A percentile compares a stretch with the other conserved stretches of the same genome.
These are phyloP conservation scores for Pomatostomus ruficeps DNA, from an alignment of 2,113 vertebrate species.

Conservation along the genomic window DNA sequence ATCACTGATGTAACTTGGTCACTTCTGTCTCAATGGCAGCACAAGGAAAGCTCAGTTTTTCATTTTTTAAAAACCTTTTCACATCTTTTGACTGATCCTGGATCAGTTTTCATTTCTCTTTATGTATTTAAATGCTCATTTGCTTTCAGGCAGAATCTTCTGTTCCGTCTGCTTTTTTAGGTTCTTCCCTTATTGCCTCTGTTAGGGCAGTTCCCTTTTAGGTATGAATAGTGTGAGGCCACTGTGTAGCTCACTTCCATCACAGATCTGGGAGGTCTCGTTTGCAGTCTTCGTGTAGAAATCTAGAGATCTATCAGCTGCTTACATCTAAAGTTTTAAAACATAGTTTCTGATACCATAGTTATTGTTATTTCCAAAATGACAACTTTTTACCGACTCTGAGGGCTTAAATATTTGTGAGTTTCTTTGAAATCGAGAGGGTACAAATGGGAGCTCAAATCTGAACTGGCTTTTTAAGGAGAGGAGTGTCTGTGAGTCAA, in stretches of 20 bases:
- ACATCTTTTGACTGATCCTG: neutral
- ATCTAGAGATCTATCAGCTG: neutral
- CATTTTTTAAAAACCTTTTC: fast-evolving
- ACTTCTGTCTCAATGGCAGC: neutral
- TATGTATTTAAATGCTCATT: neutral
- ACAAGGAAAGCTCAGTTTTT: neutral
- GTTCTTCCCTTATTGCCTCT: neutral
- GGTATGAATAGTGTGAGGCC: neutral
- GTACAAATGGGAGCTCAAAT: neutral
- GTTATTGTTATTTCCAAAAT: neutral
- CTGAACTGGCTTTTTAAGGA: neutral
- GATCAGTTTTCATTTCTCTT: neutral
- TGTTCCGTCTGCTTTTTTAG: neutral
- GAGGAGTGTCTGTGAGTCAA: neutral
- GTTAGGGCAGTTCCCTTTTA: neutral
- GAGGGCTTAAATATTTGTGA: neutral
- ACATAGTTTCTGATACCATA: neutral
- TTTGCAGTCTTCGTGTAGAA: neutral
- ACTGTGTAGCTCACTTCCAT: neutral
- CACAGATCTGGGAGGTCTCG: neutral
- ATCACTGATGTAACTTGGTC: neutral
- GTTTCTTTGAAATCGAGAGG: neutral
- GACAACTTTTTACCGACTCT: neutral
- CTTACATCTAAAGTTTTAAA: neutral
- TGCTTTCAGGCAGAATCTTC: neutral